phyloP scores from a whole-genome alignment of 2,113 vertebrate genomes.

The Clarias magur region DNA sequence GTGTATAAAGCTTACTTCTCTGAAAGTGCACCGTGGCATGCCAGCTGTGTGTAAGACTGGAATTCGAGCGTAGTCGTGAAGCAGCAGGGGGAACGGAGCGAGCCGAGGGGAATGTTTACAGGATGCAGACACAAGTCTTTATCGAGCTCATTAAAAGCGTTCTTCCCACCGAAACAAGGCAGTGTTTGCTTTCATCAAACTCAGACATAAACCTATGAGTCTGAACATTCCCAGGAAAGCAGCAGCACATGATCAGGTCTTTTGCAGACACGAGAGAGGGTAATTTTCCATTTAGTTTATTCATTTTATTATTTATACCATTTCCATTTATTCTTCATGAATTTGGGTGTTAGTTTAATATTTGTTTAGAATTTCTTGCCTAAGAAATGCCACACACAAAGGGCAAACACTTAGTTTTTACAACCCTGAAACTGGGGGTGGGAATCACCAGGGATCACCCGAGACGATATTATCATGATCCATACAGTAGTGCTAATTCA shows the following conservation, averaged over 20 bases:
- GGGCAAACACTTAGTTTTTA: background rate
- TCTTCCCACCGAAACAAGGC: slow-evolving; percentile 41
- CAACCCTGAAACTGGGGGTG: too few species aligned
- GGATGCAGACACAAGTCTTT: slow-evolving; percentile 49
- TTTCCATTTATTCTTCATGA: too few species aligned
- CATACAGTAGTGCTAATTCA: too few species aligned
- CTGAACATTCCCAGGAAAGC: slow-evolving; percentile 6
- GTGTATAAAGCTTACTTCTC: slow-evolving; percentile 6
- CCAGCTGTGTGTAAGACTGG: slow-evolving; percentile 61
- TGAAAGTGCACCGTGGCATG: slow-evolving; percentile 52
- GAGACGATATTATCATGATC: too few species aligned
- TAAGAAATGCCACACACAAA: background rate
- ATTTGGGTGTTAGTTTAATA: background rate
- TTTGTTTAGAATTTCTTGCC: too few species aligned
- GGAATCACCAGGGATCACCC: too few species aligned
- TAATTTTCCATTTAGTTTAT: background rate
- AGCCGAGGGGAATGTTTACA: slow-evolving; percentile 61
- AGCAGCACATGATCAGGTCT: background rate
- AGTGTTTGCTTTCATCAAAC: slow-evolving; percentile 36
- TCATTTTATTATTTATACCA: too few species aligned
- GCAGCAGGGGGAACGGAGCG: slow-evolving; percentile 61
- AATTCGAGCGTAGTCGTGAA: slow-evolving; percentile 68
- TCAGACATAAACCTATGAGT: background rate
- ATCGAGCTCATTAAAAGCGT: slow-evolving; percentile 47
- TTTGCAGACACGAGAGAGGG: background rate